phyloP scores from a whole-genome alignment of 1,140 invertebrate species.

The Pentalonia nigronervosa region DNA sequence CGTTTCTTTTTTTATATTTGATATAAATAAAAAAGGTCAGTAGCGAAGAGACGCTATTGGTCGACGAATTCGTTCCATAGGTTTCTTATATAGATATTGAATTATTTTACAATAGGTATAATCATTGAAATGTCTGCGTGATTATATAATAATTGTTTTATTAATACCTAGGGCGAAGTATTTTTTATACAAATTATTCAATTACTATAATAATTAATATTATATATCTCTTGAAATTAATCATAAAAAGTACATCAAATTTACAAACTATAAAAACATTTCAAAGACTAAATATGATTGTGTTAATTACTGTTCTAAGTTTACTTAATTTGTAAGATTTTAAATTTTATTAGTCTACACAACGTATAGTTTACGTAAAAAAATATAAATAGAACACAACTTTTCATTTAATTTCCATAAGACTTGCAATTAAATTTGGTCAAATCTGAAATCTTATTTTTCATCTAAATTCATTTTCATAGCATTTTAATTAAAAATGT shows the following conservation, averaged over 20 bases:
- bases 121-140: background rate
- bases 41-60: background rate
- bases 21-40: background rate
- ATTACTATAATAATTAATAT: background rate
- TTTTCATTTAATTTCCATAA: background rate
- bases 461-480: background rate
- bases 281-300: background rate
- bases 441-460: background rate
- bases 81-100: background rate
- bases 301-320: background rate
- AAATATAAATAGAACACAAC: slow-evolving; percentile 13
- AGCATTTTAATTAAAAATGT: slow-evolving; percentile 18
- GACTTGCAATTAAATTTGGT: background rate
- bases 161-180: background rate
- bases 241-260: background rate
- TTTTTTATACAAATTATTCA: background rate
- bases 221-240: background rate
- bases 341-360: background rate
- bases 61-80: background rate
- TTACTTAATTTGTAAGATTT: slow-evolving; percentile 3
- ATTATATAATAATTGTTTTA: background rate
- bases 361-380: background rate
- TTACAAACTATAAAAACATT: background rate
- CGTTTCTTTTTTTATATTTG: background rate
- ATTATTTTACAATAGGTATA: background rate